A percentile compares a stretch with the other conserved stretches of the same genome.
phyloP scores from a whole-genome alignment of 2,888 invertebrate genomes.

The Euzophera pinguis region DNA sequence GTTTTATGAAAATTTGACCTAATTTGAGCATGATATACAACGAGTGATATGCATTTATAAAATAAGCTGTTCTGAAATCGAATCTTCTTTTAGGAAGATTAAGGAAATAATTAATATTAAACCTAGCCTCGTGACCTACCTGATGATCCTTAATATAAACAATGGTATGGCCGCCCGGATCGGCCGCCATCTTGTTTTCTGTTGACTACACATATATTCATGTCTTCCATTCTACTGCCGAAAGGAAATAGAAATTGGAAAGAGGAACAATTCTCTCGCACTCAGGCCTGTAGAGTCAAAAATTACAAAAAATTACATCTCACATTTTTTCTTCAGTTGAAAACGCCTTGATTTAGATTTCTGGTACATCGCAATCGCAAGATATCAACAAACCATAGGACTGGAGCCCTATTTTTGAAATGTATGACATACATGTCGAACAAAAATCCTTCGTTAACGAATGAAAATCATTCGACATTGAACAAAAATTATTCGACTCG shows the following conservation, averaged over 20 bases:
- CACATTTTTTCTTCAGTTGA: background rate
- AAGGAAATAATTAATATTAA: slow-evolving; percentile 32
- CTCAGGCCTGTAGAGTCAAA: background rate
- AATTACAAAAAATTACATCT: background rate
- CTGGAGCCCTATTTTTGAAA: too few species aligned
- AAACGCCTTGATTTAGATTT: background rate
- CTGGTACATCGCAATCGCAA: background rate
- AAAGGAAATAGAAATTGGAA: background rate
- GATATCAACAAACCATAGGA: too few species aligned
- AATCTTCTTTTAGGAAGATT: background rate
- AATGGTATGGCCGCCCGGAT: slow-evolving; percentile 27
- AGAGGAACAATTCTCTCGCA: background rate
- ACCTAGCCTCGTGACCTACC: slow-evolving; percentile 28
- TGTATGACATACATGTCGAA: too few species aligned
- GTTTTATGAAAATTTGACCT: slow-evolving; percentile 39
- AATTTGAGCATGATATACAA: slow-evolving; percentile 47
- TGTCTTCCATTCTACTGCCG: slow-evolving; percentile 2
- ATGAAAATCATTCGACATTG: too few species aligned
- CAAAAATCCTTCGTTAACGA: too few species aligned
- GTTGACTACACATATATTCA: background rate
- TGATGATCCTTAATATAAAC: slow-evolving; percentile 74
- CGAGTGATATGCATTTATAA: slow-evolving; percentile 36
- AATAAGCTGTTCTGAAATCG: slow-evolving; percentile 12
- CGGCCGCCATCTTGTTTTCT: background rate
- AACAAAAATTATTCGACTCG: too few species aligned